These are phyloP conservation scores for Vidua chalybeata DNA, from an alignment of 2,113 vertebrate genomes.

Conservation along the genomic window DNA sequence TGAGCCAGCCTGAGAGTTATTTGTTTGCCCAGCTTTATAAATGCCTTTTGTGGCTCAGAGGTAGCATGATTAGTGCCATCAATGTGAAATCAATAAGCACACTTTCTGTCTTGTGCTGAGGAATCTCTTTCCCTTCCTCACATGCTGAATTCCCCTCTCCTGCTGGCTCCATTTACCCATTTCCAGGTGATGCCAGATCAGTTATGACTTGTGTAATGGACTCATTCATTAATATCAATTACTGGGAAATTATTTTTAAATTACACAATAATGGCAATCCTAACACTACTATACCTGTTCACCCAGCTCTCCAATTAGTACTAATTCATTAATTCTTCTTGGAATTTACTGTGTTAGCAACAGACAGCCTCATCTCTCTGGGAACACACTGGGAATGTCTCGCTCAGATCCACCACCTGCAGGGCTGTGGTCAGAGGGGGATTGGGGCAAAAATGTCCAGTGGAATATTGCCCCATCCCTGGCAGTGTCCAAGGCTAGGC, in stretches of 20 bases:
- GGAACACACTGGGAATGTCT: not conserved
- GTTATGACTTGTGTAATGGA: constrained; percentile 21
- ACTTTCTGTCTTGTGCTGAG: rapidly evolving
- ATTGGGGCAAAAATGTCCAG: rapidly evolving
- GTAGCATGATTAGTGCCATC: not conserved
- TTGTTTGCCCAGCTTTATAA: not conserved
- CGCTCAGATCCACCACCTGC: no score
- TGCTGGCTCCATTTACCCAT: not conserved
- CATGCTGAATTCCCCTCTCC: not conserved
- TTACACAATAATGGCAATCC: constrained; percentile 1
- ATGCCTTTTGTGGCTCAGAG: not conserved
- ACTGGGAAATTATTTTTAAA: constrained; percentile 49
- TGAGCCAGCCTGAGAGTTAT: not conserved
- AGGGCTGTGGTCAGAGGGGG: not conserved
- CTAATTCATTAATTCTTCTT: constrained; percentile 42
- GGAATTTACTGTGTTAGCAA: constrained; percentile 24
- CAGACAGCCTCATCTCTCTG: not conserved
- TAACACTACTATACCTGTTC: not conserved
- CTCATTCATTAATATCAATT: constrained; percentile 45
- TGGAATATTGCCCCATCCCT: not conserved
- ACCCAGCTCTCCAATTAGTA: constrained; percentile 28
- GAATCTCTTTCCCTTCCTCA: not conserved
- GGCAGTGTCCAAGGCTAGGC: not conserved
- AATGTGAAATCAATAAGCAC: not conserved
- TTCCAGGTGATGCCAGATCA: constrained; percentile 22